Evolutionary conservation across 2,797 vertebrate species (phyloP), one percentile per base, ranked within the genome.

Genomic region (Poliocrania exsul): DNA sequence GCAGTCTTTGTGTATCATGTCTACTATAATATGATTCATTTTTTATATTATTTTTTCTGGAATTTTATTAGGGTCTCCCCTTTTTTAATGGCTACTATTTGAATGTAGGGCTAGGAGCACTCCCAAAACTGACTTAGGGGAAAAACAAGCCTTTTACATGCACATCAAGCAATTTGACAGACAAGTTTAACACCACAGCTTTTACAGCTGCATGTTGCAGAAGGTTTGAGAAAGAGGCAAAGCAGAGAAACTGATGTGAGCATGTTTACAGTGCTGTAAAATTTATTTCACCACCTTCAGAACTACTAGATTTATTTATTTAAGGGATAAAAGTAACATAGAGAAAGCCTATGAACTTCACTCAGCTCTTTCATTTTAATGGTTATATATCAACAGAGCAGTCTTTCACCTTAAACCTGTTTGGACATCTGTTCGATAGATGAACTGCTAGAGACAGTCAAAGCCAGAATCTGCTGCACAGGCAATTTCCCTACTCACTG

Each of bases 311-410:
- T 73, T 92, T 90, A 70, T 46, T 91, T 75, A 90, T 81, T 89
- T 91, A 85, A 67, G 13, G 60, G 35, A 78, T 83, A 53, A 73
- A 91, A 91, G 60, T 50, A 87, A 80, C 26, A 33, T 35, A 60
- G 1, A 89, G 49, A 93, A 93, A 80, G 23, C 47, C 38, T 51
- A 37, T 26, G 13, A 89, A 49, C 67, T 85, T 89, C 51, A 73
- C 92, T 91, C 67, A 87, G 26, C 23, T 87, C 71, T 60, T 90
- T 81, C 29, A 89, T 74, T 93, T 87, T 64, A 85, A 67, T 57
- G 46, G 64, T 29, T 82, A 40, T 51, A 82, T 0, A 4, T 69
- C 60, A 67, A 74, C n/a, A n/a, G 2, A 60, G 40, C 37, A 80
- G 37, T 47, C 89, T 91, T 78, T 85, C 74, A 91, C 40, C 57